phyloP scores from a whole-genome alignment of 2,888 invertebrate species.

The Nomada ruficornis region DNA sequence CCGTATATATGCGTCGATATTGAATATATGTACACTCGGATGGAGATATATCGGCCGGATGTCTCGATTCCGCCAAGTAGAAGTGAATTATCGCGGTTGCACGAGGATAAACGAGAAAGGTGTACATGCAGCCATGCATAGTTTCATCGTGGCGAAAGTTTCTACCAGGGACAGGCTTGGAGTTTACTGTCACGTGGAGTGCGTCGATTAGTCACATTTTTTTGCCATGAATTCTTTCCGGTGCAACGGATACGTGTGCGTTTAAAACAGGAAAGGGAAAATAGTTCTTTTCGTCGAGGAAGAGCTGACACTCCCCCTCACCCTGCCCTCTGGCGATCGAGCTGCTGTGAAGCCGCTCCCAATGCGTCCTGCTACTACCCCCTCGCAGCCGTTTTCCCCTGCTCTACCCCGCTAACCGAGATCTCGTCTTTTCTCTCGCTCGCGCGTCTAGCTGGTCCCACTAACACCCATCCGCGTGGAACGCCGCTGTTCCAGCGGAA shows the following conservation, averaged over 20 bases:
- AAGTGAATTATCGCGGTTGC: conserved; percentile 17
- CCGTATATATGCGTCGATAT: conserved; percentile 9
- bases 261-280: neutral
- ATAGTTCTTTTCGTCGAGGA: conserved; percentile 20
- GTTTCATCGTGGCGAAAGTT: conserved; percentile 11
- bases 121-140: neutral
- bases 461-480: conserved; percentile 67
- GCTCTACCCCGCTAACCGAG: conserved; percentile 51
- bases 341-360: conserved; percentile 24
- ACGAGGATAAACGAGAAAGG: conserved; percentile 2
- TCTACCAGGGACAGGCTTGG: neutral
- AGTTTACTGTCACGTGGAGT: conserved; percentile 15
- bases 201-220: conserved; percentile 20
- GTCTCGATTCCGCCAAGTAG: neutral
- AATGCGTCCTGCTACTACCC: conserved; percentile 6
- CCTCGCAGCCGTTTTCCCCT: conserved; percentile 1
- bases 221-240: neutral
- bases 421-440: conserved; percentile 43
- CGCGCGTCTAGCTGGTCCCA: conserved; percentile 52
- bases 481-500: conserved; percentile 55
- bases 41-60: neutral
- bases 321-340: conserved; percentile 3
- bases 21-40: conserved; percentile 7
- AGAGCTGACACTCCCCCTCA: conserved; percentile 10
- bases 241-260: conserved; percentile 1